Percentiles rank a stretch among this genome's conserved stretches.
Evolutionary conservation across 2,888 invertebrate species (phyloP).

Genomic region (Sipha maydis): DNA sequence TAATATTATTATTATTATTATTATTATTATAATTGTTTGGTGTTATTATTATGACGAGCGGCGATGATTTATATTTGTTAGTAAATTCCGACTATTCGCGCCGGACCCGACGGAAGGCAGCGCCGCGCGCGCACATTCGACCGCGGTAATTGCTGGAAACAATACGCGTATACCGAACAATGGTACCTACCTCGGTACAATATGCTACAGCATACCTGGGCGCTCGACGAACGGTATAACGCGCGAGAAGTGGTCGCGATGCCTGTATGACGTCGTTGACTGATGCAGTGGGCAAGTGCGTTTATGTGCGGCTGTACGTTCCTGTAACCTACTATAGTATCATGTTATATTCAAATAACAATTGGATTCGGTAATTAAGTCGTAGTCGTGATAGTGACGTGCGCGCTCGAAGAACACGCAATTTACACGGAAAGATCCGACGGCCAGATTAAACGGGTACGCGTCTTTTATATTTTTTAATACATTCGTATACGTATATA

Average conservation of each 20-base stretch:
- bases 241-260: background rate
- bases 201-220: background rate
- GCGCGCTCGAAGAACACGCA: background rate
- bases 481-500: background rate
- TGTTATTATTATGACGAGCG: background rate
- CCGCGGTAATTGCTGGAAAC: conserved; percentile 29
- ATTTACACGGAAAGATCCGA: conserved; percentile 17
- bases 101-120: conserved; percentile 10
- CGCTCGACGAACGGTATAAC: background rate
- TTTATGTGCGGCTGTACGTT: background rate
- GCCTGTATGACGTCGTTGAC: conserved; percentile 20
- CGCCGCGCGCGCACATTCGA: background rate
- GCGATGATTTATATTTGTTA: background rate
- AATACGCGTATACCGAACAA: background rate
- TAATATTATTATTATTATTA: background rate
- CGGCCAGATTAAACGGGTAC: conserved; percentile 20
- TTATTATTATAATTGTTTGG: background rate
- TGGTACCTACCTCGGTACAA: background rate
- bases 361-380: conserved; percentile 30
- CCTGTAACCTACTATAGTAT: background rate
- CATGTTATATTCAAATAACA: background rate
- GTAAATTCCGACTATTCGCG: conserved; percentile 29
- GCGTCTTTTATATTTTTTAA: background rate
- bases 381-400: background rate
- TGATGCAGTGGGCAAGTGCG: background rate